Conservation (phyloP, 1,140 invertebrate genomes). For the Neuroterus valhalla region DNA sequence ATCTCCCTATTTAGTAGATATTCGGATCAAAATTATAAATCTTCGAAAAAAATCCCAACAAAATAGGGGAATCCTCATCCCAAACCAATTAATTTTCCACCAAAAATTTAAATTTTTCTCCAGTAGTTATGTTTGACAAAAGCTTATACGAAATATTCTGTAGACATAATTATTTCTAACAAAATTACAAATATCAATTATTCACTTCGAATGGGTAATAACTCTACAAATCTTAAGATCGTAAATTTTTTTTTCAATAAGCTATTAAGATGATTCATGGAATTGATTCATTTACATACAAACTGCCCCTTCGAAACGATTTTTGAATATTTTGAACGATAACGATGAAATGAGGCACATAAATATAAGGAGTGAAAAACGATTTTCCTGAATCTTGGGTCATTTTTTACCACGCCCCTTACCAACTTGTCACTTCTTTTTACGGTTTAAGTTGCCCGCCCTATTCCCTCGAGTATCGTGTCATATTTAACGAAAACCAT, state of each 20-base stretch:
- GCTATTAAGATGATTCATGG: not conserved
- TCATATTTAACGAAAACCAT: slow-evolving; percentile 24
- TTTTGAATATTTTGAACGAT: slow-evolving; percentile 18
- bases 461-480: not conserved
- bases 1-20: too few species aligned
- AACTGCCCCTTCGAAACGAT: not conserved
- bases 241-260: not conserved
- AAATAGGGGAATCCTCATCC: too few species aligned
- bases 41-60: too few species aligned
- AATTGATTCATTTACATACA: slow-evolving; percentile 9
- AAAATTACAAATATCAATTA: not conserved
- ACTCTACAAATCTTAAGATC: not conserved
- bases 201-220: not conserved
- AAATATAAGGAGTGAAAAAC: slow-evolving; percentile 25
- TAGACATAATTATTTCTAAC: too few species aligned
- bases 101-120: too few species aligned
- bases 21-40: too few species aligned
- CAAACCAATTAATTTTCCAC: too few species aligned
- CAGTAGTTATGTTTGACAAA: too few species aligned
- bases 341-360: not conserved
- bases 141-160: too few species aligned
- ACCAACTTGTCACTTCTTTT: slow-evolving; percentile 28
- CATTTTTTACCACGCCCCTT: slow-evolving; percentile 26
- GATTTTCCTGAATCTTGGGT: slow-evolving; percentile 28
- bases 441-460: slow-evolving; percentile 17